phyloP scores from a whole-genome alignment of 2,113 vertebrate genomes.

The Bos javanicus region DNA sequence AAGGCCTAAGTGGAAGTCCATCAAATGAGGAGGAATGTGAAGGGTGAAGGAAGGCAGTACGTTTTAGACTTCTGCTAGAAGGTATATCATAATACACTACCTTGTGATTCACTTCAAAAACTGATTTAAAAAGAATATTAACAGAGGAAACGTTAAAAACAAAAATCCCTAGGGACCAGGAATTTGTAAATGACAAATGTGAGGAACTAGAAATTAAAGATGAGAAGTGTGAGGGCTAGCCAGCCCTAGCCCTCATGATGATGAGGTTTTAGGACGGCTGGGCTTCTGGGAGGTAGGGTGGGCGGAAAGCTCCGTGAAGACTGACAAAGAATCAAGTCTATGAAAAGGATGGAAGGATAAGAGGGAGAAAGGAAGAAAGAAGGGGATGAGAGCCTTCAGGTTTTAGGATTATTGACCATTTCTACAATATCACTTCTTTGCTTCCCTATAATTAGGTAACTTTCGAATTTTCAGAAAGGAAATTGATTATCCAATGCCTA shows the following conservation, averaged over 20 bases:
- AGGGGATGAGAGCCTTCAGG: not conserved
- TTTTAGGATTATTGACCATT: not conserved
- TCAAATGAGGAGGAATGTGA: not conserved
- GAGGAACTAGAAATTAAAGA: not conserved
- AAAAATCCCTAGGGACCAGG: not conserved
- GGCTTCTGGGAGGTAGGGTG: not conserved
- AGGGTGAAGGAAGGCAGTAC: not conserved
- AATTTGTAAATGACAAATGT: not conserved
- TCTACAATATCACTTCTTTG: not conserved
- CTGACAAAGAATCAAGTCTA: not conserved
- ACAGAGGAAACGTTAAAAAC: not conserved
- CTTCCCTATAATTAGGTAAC: not conserved
- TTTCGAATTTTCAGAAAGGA: not conserved
- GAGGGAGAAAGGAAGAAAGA: not conserved
- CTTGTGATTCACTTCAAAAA: not conserved
- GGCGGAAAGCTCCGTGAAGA: accelerated
- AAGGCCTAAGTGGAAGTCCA: not conserved
- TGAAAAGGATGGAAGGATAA: not conserved
- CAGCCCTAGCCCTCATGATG: not conserved
- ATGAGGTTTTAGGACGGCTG: not conserved
- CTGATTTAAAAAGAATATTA: not conserved
- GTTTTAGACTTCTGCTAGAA: not conserved
- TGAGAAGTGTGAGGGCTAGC: not conserved
- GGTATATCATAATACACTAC: not conserved
- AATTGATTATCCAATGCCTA: not conserved